Conservation (phyloP, 2,113 vertebrate species). For the Recurvirostra avosetta region DNA sequence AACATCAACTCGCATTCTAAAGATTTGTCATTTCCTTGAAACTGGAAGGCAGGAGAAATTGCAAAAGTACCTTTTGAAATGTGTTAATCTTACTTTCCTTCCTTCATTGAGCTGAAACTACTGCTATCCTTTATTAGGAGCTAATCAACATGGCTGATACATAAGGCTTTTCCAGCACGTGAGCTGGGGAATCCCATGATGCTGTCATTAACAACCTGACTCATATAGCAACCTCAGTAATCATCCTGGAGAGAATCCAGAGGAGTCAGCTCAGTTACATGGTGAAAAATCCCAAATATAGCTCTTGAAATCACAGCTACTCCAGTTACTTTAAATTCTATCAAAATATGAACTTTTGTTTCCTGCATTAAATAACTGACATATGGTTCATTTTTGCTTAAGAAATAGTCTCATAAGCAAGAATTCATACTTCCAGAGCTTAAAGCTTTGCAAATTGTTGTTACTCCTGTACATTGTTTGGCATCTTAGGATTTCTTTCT, state of each 20-base stretch:
- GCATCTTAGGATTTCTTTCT: not conserved
- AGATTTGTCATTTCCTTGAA: constrained; percentile 11
- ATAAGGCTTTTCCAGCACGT: not conserved
- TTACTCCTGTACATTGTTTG: not conserved
- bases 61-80: not conserved
- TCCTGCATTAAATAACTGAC: not conserved
- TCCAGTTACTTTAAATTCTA: not conserved
- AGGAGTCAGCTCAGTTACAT: not conserved
- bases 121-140: not conserved
- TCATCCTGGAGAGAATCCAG: not conserved
- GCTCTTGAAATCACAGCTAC: not conserved
- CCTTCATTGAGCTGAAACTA: not conserved
- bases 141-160: not conserved
- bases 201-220: not conserved
- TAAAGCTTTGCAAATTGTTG: not conserved
- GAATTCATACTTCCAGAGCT: not conserved
- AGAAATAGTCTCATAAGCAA: not conserved
- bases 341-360: not conserved
- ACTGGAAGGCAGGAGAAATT: not conserved
- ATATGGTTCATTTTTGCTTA: not conserved
- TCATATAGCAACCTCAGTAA: not conserved
- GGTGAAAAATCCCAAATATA: not conserved
- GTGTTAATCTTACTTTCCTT: not conserved
- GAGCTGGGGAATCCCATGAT: not conserved
- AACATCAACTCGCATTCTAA: not conserved